phyloP scores from a whole-genome alignment of 1,140 invertebrate genomes.

The Drosophila gunungcola region DNA sequence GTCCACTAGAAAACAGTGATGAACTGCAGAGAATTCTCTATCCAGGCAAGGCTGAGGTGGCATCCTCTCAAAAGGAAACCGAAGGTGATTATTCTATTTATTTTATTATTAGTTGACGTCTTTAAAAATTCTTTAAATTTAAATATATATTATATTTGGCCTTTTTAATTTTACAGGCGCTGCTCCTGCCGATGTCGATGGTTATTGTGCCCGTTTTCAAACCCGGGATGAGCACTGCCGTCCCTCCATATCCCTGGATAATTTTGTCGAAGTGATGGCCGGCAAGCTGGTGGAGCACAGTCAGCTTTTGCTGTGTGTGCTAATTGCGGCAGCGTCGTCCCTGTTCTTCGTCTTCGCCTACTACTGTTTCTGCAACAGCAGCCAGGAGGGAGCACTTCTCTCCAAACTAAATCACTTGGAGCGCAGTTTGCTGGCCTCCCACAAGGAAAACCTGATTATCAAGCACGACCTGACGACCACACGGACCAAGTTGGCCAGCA shows the following conservation, averaged over 20 bases:
- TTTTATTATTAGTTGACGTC: no score
- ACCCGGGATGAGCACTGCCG: slow-evolving; percentile 26
- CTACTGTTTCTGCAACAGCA: slow-evolving; percentile 90
- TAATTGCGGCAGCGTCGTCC: slow-evolving; percentile 89
- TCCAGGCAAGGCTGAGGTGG: slow-evolving; percentile 15
- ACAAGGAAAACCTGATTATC: slow-evolving; percentile 88
- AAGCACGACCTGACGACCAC: slow-evolving; percentile 88
- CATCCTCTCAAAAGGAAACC: neutral
- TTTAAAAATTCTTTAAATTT: no score
- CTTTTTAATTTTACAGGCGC: slow-evolving; percentile 10
- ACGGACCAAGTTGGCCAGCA: slow-evolving; percentile 87
- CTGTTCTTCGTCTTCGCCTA: slow-evolving; percentile 91
- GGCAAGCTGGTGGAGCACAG: slow-evolving; percentile 70
- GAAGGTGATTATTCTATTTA: neutral
- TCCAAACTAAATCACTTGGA: slow-evolving; percentile 88
- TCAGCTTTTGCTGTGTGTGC: slow-evolving; percentile 85
- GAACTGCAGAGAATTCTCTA: slow-evolving; percentile 66
- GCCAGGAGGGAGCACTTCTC: slow-evolving; percentile 87
- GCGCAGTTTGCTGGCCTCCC: slow-evolving; percentile 72
- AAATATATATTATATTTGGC: no score
- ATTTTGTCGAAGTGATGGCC: slow-evolving; percentile 58
- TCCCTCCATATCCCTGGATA: slow-evolving; percentile 62
- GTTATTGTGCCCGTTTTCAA: slow-evolving; percentile 46
- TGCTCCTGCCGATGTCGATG: slow-evolving; percentile 12
- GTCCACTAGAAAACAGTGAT: slow-evolving; percentile 27